A percentile compares a stretch with the other conserved stretches of the same genome.
phyloP scores from a whole-genome alignment of 2,113 vertebrate genomes.

The Leptobrachium leishanense region DNA sequence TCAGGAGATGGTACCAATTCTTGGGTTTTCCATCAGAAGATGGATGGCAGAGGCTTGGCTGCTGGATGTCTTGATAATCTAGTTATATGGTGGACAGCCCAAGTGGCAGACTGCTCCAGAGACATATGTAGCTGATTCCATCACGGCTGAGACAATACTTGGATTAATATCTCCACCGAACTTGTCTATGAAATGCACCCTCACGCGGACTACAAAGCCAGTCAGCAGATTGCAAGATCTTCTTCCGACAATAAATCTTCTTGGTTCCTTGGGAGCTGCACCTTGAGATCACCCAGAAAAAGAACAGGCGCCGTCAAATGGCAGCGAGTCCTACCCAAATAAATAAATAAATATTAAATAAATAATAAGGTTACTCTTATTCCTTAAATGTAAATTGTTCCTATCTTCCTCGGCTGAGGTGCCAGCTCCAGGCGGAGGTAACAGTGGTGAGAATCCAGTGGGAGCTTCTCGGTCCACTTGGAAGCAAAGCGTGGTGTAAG shows the following conservation, averaged over 20 bases:
- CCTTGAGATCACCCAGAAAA: background rate
- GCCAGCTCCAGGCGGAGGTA: constrained; percentile 1
- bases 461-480: background rate
- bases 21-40: no score
- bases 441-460: constrained; percentile 2
- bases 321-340: background rate
- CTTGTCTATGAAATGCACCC: background rate
- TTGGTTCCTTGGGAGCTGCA: background rate
- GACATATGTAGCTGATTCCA: background rate
- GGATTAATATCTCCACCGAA: background rate
- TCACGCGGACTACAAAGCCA: background rate
- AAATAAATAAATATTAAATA: constrained; percentile 28
- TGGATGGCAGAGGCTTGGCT: background rate
- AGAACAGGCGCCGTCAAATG: background rate
- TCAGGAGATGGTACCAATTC: background rate
- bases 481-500: constrained; percentile 24
- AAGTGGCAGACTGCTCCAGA: background rate
- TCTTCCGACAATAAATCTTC: background rate
- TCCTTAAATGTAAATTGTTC: constrained; percentile 25
- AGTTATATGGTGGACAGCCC: background rate
- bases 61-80: background rate
- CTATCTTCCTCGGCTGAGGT: constrained; percentile 25
- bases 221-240: background rate
- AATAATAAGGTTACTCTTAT: constrained; percentile 29
- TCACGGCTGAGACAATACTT: background rate